Percentiles rank a stretch among this genome's conserved stretches.
Evolutionary conservation across 2,113 vertebrate genomes (phyloP).

Genomic region (Poecile atricapillus): DNA sequence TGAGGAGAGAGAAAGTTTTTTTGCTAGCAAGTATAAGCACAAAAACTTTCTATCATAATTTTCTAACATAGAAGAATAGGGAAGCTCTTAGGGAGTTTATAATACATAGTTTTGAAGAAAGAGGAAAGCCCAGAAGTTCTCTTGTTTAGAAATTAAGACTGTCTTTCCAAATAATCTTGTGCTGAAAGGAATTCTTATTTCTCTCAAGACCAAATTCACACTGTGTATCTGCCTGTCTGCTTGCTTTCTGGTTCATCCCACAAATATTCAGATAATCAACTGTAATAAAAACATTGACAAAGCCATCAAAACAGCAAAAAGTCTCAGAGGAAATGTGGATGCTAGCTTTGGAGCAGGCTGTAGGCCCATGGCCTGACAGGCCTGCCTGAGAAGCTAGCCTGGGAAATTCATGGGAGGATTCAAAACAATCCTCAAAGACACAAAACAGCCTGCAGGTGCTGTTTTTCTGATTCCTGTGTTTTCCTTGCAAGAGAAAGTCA

Average conservation of each 20-base stretch:
- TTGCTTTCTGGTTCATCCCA: background rate
- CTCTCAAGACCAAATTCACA: background rate
- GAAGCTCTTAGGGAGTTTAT: background rate
- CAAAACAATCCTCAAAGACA: too few species aligned
- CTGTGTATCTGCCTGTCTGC: background rate
- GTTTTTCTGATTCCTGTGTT: too few species aligned
- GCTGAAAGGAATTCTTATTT: background rate
- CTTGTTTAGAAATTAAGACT: background rate
- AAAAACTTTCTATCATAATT: background rate
- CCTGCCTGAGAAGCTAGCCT: too few species aligned
- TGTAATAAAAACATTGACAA: background rate
- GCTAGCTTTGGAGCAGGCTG: too few species aligned
- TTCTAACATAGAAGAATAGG: background rate
- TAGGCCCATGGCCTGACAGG: too few species aligned
- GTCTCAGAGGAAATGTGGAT: background rate
- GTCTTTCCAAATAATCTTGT: background rate
- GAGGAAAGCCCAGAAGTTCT: background rate
- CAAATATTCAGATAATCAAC: background rate
- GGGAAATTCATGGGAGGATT: too few species aligned
- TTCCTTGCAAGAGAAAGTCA: too few species aligned
- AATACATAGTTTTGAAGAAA: background rate
- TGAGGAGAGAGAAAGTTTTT: background rate
- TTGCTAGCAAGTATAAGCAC: background rate
- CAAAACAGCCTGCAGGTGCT: too few species aligned
- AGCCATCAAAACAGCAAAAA: background rate